Evolutionary conservation across 2,888 invertebrate genomes (phyloP).

Genomic region (Ametastegia equiseti): DNA sequence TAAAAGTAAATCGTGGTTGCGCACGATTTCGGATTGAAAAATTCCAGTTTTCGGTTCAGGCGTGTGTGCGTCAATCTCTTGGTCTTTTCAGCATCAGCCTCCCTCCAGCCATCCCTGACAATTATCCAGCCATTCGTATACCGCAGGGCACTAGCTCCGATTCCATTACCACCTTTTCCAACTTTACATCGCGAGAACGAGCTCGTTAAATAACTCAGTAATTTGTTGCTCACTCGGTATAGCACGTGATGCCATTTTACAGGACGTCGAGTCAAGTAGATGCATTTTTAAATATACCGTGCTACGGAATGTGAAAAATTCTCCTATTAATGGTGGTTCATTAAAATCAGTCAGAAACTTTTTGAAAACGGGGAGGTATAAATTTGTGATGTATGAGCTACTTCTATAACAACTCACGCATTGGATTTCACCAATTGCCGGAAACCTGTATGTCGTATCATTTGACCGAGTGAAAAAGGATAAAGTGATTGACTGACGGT

Average conservation of each 20-base stretch:
- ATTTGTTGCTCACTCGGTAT: constrained; percentile 32
- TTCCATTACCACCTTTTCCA: constrained; percentile 24
- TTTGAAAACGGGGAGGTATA: no score
- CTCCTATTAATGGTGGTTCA: not conserved
- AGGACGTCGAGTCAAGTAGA: not conserved
- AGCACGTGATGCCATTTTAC: constrained; percentile 23
- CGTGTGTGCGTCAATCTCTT: not conserved
- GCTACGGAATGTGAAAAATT: not conserved
- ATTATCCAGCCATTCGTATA: constrained; percentile 12
- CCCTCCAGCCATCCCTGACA: constrained; percentile 17
- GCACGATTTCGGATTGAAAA: not conserved
- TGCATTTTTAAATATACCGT: no score
- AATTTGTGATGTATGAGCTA: no score
- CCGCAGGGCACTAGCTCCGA: constrained; percentile 11
- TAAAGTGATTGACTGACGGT: constrained; percentile 12
- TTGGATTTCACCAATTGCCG: not conserved
- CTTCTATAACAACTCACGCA: not conserved
- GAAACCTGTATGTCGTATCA: not conserved
- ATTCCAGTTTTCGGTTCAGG: not conserved
- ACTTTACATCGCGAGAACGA: not conserved
- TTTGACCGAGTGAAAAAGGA: constrained; percentile 1
- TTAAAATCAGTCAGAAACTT: no score
- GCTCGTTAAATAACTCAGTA: constrained; percentile 38
- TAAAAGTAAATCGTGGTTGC: not conserved
- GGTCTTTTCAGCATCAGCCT: not conserved